Evolutionary conservation across 2,113 vertebrate species (phyloP).

Genomic region (Limanda limanda): DNA sequence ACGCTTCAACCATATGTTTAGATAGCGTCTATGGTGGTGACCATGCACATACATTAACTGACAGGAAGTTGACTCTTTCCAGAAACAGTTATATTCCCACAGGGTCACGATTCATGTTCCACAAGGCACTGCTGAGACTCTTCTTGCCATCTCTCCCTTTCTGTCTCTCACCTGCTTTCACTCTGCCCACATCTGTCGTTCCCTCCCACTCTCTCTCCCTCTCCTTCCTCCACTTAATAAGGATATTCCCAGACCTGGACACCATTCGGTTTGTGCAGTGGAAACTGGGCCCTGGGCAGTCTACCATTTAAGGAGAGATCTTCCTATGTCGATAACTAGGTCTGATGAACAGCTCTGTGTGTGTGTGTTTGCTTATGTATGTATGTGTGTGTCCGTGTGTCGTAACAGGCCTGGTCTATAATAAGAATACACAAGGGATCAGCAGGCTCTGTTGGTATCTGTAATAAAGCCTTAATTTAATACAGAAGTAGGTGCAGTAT

Average conservation of each 20-base stretch:
- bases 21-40: not conserved
- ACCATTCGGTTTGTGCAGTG: constrained; percentile 64
- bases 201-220: constrained; percentile 5
- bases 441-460: constrained; percentile 42
- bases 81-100: not conserved
- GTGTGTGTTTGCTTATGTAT: not conserved
- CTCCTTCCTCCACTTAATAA: constrained; percentile 60
- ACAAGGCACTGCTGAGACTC: not conserved
- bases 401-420: constrained; percentile 54
- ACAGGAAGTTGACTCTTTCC: not conserved
- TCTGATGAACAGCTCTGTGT: constrained; percentile 55
- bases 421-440: constrained; percentile 55
- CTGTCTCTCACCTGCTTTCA: constrained; percentile 23
- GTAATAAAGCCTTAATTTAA: constrained; percentile 39
- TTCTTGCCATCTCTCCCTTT: not conserved
- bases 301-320: constrained; percentile 82
- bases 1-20: not conserved
- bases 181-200: constrained; percentile 26
- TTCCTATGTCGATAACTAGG: constrained; percentile 71
- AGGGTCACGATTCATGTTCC: constrained; percentile 16
- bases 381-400: constrained; percentile 8
- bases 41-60: not conserved
- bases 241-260: constrained; percentile 65
- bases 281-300: constrained; percentile 70
- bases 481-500: constrained; percentile 14